phyloP scores from a whole-genome alignment of 2,797 vertebrate genomes.

The Rhinogobio ventralis region DNA sequence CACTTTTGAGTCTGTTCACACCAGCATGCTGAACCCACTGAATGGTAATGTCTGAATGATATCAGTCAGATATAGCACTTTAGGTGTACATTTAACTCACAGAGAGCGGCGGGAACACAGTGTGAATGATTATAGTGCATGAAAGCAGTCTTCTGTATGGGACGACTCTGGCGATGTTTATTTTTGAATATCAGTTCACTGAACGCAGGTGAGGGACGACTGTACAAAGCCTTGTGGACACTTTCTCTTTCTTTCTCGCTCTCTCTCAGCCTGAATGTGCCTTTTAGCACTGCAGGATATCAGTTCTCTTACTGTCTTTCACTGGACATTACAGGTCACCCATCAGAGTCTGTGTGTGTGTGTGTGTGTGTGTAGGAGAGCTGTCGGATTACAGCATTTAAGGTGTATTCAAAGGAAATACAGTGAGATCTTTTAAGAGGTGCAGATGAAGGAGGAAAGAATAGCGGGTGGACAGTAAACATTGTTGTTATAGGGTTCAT shows the following conservation, averaged over 20 bases:
- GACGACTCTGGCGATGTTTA: background rate
- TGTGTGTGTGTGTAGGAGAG: background rate
- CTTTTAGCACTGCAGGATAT: constrained; percentile 36
- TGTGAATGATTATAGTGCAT: constrained; percentile 21
- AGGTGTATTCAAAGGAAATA: constrained; percentile 34
- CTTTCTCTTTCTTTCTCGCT: background rate
- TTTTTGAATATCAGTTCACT: constrained; percentile 34
- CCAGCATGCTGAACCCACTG: background rate
- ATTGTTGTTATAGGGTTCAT: constrained; percentile 32
- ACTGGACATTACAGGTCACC: constrained; percentile 42
- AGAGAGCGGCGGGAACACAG: background rate
- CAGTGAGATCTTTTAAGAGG: constrained; percentile 27
- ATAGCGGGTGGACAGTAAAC: constrained; percentile 28
- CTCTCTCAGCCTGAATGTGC: background rate
- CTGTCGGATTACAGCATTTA: constrained; percentile 45
- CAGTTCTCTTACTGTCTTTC: constrained; percentile 22
- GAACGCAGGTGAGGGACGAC: background rate
- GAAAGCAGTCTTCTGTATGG: constrained; percentile 9
- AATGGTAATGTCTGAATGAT: constrained; percentile 5
- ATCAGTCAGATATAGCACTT: constrained; percentile 26
- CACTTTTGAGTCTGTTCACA: background rate
- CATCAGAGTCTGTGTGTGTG: background rate
- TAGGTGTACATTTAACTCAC: constrained; percentile 20
- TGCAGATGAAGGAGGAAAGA: background rate
- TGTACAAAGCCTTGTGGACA: background rate